Evolutionary conservation across 2,113 vertebrate genomes (phyloP).

Genomic region (Bostrychus sinensis): DNA sequence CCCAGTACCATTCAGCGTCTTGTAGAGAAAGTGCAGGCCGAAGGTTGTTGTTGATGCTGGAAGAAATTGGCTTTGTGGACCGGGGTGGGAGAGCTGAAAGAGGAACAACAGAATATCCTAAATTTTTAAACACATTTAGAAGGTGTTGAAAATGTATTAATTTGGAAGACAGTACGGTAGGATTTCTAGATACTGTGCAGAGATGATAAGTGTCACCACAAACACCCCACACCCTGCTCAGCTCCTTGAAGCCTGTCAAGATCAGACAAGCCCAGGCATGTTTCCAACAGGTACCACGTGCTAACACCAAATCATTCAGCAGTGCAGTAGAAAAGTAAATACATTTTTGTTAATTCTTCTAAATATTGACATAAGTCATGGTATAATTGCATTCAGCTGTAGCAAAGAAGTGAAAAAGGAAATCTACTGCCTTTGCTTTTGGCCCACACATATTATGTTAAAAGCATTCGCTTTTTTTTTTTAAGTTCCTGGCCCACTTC

Average conservation of each 20-base stretch:
- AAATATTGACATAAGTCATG: neutral
- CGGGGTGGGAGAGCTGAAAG: slow-evolving; percentile 91
- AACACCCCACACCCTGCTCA: neutral
- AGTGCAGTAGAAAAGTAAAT: neutral
- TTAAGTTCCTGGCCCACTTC: slow-evolving; percentile 24
- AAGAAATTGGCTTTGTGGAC: slow-evolving; percentile 87
- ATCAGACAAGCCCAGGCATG: slow-evolving; percentile 70
- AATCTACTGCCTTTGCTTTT: slow-evolving; percentile 18
- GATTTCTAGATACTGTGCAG: neutral
- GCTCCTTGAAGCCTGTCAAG: slow-evolving; percentile 47
- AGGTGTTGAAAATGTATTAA: slow-evolving; percentile 9
- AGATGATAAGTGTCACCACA: neutral
- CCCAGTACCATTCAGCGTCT: slow-evolving; percentile 98
- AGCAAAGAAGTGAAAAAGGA: slow-evolving; percentile 5
- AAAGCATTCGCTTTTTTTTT: slow-evolving; percentile 39
- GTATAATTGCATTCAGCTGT: slow-evolving; percentile 1
- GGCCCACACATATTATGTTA: neutral
- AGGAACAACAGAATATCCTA: neutral
- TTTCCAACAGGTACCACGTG: slow-evolving; percentile 53
- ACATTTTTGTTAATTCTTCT: slow-evolving; percentile 7
- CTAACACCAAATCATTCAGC: slow-evolving; percentile 31
- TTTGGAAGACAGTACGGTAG: neutral
- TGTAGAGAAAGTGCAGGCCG: slow-evolving; percentile 80
- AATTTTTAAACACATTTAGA: neutral
- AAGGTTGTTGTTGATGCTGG: slow-evolving; percentile 84